Percentiles rank a stretch among this genome's conserved stretches.
These are phyloP conservation scores for Heterodera carotae DNA, from an alignment of 1,140 invertebrate species.

Conservation along the genomic window DNA sequence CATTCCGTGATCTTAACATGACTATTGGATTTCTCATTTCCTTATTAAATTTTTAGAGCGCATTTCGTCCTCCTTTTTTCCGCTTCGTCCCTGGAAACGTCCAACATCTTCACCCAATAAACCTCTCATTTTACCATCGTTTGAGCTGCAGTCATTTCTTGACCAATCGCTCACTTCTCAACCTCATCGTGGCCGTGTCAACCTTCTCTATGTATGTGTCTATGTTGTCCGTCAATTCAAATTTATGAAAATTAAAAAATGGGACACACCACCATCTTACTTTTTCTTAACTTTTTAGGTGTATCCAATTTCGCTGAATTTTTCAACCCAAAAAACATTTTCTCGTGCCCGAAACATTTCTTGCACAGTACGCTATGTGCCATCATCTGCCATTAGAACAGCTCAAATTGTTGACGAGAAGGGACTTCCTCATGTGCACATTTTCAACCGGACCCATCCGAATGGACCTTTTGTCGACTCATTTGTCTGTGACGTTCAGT, in stretches of 20 bases:
- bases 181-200: conserved; percentile 36
- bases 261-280: no score
- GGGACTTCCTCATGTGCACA: conserved; percentile 8
- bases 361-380: conserved; percentile 30
- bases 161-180: conserved; percentile 29
- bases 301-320: conserved; percentile 43
- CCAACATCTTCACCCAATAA: conserved; percentile 1
- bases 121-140: conserved; percentile 34
- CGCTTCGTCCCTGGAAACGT: conserved; percentile 42
- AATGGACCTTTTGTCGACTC: conserved; percentile 42
- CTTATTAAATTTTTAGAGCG: conserved; percentile 34
- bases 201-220: conserved; percentile 39
- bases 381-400: background rate
- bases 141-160: conserved; percentile 50
- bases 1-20: background rate
- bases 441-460: conserved; percentile 40
- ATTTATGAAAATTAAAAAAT: no score
- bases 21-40: conserved; percentile 4
- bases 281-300: no score
- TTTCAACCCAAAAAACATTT: conserved; percentile 49
- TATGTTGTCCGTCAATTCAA: background rate
- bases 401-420: background rate
- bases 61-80: conserved; percentile 40
- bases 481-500: conserved; percentile 43
- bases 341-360: conserved; percentile 48